phyloP scores from a whole-genome alignment of 2,797 vertebrate species.

The Carduelis carduelis region DNA sequence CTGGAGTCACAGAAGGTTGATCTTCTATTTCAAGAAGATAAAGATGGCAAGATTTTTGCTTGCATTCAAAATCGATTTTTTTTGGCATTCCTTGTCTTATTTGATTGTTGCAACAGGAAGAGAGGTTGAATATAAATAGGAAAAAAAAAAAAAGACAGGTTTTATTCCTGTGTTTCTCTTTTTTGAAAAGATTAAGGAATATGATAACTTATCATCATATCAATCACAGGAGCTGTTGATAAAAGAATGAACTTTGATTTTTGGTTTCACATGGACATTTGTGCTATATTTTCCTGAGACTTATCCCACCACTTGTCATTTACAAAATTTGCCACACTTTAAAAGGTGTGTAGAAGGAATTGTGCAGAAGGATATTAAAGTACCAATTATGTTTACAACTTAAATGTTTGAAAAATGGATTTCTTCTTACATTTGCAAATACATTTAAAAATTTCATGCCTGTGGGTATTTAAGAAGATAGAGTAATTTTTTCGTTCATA shows the following conservation, averaged over 20 bases:
- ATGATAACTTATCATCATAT: not conserved
- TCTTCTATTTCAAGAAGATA: not conserved
- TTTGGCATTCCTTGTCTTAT: not conserved
- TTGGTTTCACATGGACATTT: not conserved
- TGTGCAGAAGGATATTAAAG: not conserved
- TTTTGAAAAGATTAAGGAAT: not conserved
- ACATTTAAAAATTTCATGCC: not conserved
- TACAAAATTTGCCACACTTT: not conserved
- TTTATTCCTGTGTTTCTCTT: not conserved
- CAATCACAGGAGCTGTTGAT: not conserved
- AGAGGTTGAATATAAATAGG: not conserved
- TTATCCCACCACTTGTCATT: not conserved
- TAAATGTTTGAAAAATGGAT: not conserved
- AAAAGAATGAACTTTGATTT: not conserved
- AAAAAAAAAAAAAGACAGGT: not conserved
- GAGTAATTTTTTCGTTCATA: not conserved
- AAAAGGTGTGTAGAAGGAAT: not conserved
- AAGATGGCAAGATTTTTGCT: not conserved
- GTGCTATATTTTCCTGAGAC: not conserved
- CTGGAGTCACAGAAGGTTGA: not conserved
- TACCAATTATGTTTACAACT: not conserved
- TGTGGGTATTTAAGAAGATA: not conserved
- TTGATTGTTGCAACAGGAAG: not conserved
- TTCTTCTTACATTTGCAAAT: not conserved
- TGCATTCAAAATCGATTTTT: not conserved